Base-by-base conservation (phyloP, 2,888 invertebrate species). In the Icerya purchasi region DNA sequence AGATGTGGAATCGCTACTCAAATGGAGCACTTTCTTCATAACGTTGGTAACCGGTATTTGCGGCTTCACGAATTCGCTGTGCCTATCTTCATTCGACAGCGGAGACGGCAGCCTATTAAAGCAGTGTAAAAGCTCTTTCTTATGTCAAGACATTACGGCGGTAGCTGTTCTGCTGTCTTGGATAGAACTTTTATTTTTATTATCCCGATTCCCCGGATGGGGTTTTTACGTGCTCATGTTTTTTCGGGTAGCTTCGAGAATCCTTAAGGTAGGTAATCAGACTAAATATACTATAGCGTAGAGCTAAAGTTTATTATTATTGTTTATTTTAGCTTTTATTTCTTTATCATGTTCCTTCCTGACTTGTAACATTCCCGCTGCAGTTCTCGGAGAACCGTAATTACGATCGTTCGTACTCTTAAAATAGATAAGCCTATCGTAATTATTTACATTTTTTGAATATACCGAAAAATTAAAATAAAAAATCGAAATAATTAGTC, bases 201-300 rank as follows among this genome's bases (percentile, higher is more conserved):
- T 78, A 1, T 77, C 78, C 0, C 71, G 78, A 58, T 76, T 78
- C 62, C 78, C 78, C 0, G 75, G 74, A 57, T 76, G 76, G 72
- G 78, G 78, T 1, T 77, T 77, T 66, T 77, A 77, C 68, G 77
- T 78, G 1, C 72, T 78, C 3, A 78, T 79, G 78, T 78, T 78
- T 68, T 76, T 75, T n/a, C 77, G 76, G 65, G 78, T 78, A 1
- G 76, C 77, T 0, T 70, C 72, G 1, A 77, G 77, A 68, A 76
- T 78, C 60, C 65, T 77, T 1, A 77, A 77, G 71, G 78, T 77
- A 66, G 61, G 60, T 23, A 25, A 22, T 24, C 22, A 10, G 53
- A 14, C 51, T 51, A 20, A 1, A 25, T 25, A 1, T 18, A 14
- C 36, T 49, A 19, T 36, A 25, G 10, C 51, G 50, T n/a, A n/a